phyloP scores from a whole-genome alignment of 2,113 vertebrate genomes.

The Tyto alba region DNA sequence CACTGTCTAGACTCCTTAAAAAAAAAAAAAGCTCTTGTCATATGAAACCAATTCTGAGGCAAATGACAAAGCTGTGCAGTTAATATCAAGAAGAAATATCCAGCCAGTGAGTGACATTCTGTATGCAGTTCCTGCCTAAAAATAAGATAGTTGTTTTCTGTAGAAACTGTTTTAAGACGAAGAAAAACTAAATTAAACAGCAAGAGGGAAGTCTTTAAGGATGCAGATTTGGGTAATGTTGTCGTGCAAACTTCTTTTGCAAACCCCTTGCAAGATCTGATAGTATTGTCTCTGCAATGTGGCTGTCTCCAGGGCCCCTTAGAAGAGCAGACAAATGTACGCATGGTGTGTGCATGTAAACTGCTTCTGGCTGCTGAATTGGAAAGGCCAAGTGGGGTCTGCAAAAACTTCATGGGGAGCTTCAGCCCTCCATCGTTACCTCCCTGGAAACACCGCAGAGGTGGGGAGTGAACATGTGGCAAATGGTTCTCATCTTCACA shows the following conservation, averaged over 20 bases:
- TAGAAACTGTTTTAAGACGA: neutral
- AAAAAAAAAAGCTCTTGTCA: constrained; percentile 1
- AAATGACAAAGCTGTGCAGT: constrained; percentile 8
- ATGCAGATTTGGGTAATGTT: neutral
- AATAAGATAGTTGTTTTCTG: neutral
- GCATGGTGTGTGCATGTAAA: rapidly evolving
- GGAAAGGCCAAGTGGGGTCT: neutral
- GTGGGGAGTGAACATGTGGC: rapidly evolving
- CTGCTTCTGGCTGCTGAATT: neutral
- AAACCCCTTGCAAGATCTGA: neutral
- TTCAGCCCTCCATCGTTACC: rapidly evolving
- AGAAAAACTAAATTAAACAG: neutral
- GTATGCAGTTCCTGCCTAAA: neutral
- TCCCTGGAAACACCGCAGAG: neutral
- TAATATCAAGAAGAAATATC: neutral
- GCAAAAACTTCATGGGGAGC: neutral
- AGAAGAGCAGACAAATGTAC: neutral
- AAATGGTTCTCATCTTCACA: neutral
- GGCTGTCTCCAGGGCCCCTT: neutral
- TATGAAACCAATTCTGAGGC: constrained; percentile 32
- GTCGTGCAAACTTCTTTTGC: neutral
- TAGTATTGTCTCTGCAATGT: neutral
- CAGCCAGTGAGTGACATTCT: neutral
- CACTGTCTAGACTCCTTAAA: constrained; percentile 30
- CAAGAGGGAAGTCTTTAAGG: neutral